These are phyloP conservation scores for Malthinus seriepunctatus DNA, from an alignment of 2,888 invertebrate genomes.

Conservation along the genomic window DNA sequence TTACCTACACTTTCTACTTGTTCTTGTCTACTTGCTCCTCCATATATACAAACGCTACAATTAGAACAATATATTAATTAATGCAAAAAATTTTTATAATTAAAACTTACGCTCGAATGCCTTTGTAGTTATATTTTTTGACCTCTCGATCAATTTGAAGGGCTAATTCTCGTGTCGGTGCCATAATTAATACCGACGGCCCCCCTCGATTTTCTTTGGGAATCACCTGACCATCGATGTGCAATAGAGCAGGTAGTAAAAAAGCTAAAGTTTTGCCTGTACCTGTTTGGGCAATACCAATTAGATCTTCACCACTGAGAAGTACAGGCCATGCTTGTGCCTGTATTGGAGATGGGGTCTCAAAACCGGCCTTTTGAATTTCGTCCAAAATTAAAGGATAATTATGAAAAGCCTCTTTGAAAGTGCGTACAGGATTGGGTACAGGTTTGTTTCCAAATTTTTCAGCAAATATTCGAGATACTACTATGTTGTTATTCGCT, in stretches of 20 bases:
- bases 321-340: constrained; percentile 94
- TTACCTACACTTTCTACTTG: constrained; percentile 74
- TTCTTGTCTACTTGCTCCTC: constrained; percentile 80
- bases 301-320: constrained; percentile 87
- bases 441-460: constrained; percentile 53
- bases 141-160: constrained; percentile 92
- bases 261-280: constrained; percentile 95
- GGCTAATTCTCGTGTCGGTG: constrained; percentile 92
- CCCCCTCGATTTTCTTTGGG: constrained; percentile 74
- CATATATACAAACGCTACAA: constrained; percentile 83
- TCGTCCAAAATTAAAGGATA: constrained; percentile 85
- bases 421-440: constrained; percentile 78
- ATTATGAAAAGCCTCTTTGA: constrained; percentile 79
- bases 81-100: not conserved
- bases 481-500: constrained; percentile 74
- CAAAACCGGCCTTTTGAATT: constrained; percentile 80
- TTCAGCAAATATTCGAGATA: constrained; percentile 66
- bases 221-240: constrained; percentile 84
- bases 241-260: constrained; percentile 88
- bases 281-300: constrained; percentile 96
- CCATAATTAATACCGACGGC: constrained; percentile 85
- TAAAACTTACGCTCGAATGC: constrained; percentile 75
- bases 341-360: constrained; percentile 88
- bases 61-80: constrained; percentile 3
- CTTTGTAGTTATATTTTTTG: constrained; percentile 83